Evolutionary conservation across 1,140 invertebrate species (phyloP).

Genomic region (Spodoptera litura): DNA sequence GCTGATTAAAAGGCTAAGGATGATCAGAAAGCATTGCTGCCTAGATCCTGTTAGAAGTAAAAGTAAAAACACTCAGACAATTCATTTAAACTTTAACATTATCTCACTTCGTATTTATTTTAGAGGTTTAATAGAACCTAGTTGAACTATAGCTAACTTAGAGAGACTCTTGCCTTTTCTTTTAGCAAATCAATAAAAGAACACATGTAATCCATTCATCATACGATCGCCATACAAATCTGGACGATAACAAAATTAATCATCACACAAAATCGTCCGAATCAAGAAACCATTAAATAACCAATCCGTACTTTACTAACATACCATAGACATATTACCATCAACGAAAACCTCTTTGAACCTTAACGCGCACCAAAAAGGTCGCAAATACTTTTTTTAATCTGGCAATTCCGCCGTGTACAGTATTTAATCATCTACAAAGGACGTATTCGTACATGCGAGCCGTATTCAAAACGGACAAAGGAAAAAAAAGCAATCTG

Average conservation of each 20-base stretch:
- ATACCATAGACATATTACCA: conserved; percentile 56
- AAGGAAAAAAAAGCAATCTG: conserved; percentile 85
- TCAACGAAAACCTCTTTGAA: conserved; percentile 52
- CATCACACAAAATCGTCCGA: conserved; percentile 79
- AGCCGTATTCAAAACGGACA: conserved; percentile 83
- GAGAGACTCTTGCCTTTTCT: not conserved
- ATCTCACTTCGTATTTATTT: no score
- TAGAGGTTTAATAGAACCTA: no score
- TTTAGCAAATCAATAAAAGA: conserved; percentile 1
- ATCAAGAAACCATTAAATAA: conserved; percentile 85
- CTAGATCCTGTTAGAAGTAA: no score
- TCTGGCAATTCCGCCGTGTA: conserved; percentile 58
- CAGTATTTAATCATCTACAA: conserved; percentile 84
- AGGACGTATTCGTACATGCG: conserved; percentile 77
- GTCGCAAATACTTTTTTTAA: conserved; percentile 54
- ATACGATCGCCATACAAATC: conserved; percentile 38
- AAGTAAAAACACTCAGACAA: no score
- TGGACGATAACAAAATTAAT: conserved; percentile 76
- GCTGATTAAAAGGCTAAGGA: no score
- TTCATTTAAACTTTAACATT: no score
- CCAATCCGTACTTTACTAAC: conserved; percentile 76
- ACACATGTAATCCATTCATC: conserved; percentile 14
- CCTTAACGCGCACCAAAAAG: conserved; percentile 56
- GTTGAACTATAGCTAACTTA: no score
- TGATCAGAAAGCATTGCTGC: no score